Percentiles rank a stretch among this genome's conserved stretches.
phyloP scores from a whole-genome alignment of 2,797 vertebrate species.

The Sebastes baramenuke region DNA sequence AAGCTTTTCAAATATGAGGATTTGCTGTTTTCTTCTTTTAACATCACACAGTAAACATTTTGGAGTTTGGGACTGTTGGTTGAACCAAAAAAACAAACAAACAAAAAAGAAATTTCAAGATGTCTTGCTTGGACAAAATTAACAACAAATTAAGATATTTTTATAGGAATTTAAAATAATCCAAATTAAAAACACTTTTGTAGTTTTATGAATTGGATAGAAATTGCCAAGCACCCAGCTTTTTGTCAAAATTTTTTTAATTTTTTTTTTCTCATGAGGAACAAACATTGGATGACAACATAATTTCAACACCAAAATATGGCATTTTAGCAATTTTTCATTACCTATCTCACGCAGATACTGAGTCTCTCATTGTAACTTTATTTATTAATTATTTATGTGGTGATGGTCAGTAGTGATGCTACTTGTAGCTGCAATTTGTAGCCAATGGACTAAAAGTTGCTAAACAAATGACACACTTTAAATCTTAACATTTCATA shows the following conservation, averaged over 20 bases:
- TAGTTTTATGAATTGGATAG: not conserved
- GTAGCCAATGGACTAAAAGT: not conserved
- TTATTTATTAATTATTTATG: not conserved
- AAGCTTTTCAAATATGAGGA: not conserved
- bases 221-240: not conserved
- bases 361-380: not conserved
- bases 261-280: too few species aligned
- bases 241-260: accelerated
- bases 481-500: not conserved
- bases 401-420: not conserved
- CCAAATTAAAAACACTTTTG: not conserved
- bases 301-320: too few species aligned
- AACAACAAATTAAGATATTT: too few species aligned
- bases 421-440: too few species aligned
- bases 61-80: too few species aligned
- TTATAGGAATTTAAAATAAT: too few species aligned
- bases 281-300: not conserved
- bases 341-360: not conserved
- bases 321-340: too few species aligned
- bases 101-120: too few species aligned
- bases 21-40: not conserved
- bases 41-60: too few species aligned
- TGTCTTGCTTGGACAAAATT: too few species aligned
- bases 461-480: not conserved
- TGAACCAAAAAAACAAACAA: too few species aligned